Evolutionary conservation across 2,888 invertebrate genomes (phyloP).

Genomic region (Hermaeophaga mercurialis): DNA sequence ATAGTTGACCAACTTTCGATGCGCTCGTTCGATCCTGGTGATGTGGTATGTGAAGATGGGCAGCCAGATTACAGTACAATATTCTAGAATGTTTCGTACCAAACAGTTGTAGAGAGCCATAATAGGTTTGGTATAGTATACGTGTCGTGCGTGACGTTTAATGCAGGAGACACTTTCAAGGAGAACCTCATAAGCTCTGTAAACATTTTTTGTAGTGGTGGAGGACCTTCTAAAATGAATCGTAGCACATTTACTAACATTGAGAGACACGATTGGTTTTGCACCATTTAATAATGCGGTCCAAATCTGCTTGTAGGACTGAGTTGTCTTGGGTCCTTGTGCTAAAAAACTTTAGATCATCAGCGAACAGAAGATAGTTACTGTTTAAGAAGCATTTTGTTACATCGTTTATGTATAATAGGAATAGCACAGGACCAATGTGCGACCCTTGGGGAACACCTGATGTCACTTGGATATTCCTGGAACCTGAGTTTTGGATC

Average conservation of each 20-base stretch:
- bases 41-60: too few species aligned
- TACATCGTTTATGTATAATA: background rate
- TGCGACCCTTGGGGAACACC: background rate
- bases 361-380: background rate
- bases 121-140: too few species aligned
- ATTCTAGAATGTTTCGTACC: too few species aligned
- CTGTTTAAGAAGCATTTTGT: conserved; percentile 3
- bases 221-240: background rate
- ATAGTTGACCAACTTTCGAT: too few species aligned
- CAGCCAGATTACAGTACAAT: too few species aligned
- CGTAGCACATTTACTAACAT: background rate
- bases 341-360: background rate
- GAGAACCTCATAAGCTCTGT: too few species aligned
- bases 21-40: too few species aligned
- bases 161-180: too few species aligned
- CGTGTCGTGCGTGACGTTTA: too few species aligned
- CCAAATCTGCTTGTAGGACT: background rate
- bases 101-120: too few species aligned
- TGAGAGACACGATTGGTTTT: background rate
- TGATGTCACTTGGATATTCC: background rate
- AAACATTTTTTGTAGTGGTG: too few species aligned
- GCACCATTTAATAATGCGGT: background rate
- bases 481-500: background rate
- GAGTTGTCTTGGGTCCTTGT: background rate
- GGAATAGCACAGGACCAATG: background rate